Percentiles rank a stretch among this genome's conserved stretches.
Conservation (phyloP, 2,113 vertebrate genomes). For the Hydrochoerus hydrochaeris region DNA sequence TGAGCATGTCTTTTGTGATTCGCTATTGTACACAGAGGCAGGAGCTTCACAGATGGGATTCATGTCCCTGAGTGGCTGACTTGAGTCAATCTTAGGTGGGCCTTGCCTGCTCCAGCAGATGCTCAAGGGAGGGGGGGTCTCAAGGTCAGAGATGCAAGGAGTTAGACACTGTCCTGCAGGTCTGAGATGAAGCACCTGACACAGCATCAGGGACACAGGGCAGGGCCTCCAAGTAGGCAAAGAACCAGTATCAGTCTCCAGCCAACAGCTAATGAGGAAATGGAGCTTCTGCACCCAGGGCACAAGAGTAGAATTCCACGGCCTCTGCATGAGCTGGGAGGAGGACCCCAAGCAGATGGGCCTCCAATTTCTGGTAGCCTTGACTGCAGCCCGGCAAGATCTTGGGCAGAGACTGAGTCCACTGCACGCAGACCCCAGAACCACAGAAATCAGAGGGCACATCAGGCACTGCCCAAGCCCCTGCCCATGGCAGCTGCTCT, state of each 20-base stretch:
- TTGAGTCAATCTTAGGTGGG: background rate
- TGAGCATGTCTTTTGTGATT: background rate
- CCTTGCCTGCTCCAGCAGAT: background rate
- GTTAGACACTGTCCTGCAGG: background rate
- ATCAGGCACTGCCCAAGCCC: rapidly evolving
- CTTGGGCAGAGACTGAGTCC: rapidly evolving
- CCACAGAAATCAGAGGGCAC: rapidly evolving
- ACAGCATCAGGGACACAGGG: rapidly evolving
- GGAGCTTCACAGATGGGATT: background rate
- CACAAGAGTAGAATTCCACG: too few species aligned
- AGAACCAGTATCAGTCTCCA: background rate
- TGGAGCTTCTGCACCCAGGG: background rate
- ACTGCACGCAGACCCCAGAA: rapidly evolving
- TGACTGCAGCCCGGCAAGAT: rapidly evolving
- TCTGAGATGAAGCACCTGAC: background rate
- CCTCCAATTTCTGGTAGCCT: background rate
- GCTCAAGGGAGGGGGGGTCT: background rate
- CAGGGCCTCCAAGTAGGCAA: background rate
- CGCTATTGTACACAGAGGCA: too few species aligned
- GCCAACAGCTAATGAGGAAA: background rate
- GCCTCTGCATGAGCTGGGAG: rapidly evolving
- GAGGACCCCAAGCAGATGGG: background rate
- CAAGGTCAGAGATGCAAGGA: background rate
- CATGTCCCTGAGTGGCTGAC: background rate
- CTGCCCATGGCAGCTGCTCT: rapidly evolving